phyloP scores from a whole-genome alignment of 2,888 invertebrate genomes.

The Xestia xanthographa region DNA sequence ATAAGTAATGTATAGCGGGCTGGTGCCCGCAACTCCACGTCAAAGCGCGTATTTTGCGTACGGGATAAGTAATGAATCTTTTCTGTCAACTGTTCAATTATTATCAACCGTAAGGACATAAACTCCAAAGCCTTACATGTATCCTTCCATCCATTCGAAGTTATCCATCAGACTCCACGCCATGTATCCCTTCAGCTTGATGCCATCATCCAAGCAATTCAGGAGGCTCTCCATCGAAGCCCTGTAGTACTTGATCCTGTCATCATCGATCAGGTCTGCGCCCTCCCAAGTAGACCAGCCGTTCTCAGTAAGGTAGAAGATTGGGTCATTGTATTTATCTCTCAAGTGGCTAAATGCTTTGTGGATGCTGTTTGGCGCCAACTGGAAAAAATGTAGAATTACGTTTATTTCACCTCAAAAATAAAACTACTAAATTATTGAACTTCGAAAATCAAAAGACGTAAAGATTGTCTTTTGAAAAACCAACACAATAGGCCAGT shows the following conservation, averaged over 20 bases:
- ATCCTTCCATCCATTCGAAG: constrained; percentile 91
- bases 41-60: too few relatives aligned
- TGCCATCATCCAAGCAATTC: constrained; percentile 82
- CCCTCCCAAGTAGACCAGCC: constrained; percentile 85
- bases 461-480: background rate
- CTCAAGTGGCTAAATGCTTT: constrained; percentile 88
- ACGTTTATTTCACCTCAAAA: background rate
- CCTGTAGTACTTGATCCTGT: constrained; percentile 83
- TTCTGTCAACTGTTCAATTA: too few relatives aligned
- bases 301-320: constrained; percentile 91
- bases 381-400: constrained; percentile 67
- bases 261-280: constrained; percentile 81
- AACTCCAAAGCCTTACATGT: constrained; percentile 80
- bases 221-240: constrained; percentile 82
- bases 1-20: too few relatives aligned
- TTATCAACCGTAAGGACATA: too few relatives aligned
- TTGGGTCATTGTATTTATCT: constrained; percentile 86
- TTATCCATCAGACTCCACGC: constrained; percentile 92
- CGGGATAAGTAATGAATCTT: too few relatives aligned
- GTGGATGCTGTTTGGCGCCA: constrained; percentile 90
- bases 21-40: too few relatives aligned
- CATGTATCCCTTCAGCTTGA: constrained; percentile 88
- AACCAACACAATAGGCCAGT: too few relatives aligned
- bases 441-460: background rate
- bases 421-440: background rate